Evolutionary conservation across 1,140 invertebrate species (phyloP), one percentile per base, ranked within the genome.

Genomic region (Caenorhabditis latens): DNA sequence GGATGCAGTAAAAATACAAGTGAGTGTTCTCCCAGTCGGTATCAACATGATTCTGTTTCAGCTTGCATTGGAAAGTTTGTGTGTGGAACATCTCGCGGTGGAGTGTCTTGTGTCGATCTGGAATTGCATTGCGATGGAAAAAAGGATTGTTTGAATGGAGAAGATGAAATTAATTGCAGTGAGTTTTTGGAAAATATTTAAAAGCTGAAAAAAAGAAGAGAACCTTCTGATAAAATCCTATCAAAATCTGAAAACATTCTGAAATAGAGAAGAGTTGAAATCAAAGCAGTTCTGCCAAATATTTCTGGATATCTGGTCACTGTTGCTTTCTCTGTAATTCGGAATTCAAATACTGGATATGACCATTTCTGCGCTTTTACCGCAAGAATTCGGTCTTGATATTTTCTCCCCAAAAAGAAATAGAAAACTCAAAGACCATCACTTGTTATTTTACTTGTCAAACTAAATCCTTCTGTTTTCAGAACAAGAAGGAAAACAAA

Each of bases 151-250:
- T 32, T 58, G 19, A 85, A 71, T 53, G 88, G 86, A 85, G 88
- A 89, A 55, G 88, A 89, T 82, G 88, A 89, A 40, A 67, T 84
- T 8, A 88, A 88, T 63, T 89, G 88, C 84, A 88, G 88, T 89
- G 85, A 84, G 86, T 83, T 63, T 87, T 65, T 32, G 32, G 32
- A 32, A 32, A 32, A 32, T 32, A n/a, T n/a, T n/a, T n/a, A n/a
- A n/a, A n/a, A 32, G 2, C 32, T 32, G 32, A 32, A 32, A 32
- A 32, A 32, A 32, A 2, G 32, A n/a, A n/a, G n/a, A n/a, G n/a
- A n/a, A n/a, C n/a, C 32, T 32, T 32, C 32, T 32, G 32, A 32
- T 1, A 32, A 32, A 32, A 32, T 32, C 1, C 32, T 32, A 32
- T 32, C 32, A 32, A 32, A 32, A 32, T 32, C 32, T 32, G 32